Conservation (phyloP, 2,797 vertebrate genomes). For the Acridotheres tristis region DNA sequence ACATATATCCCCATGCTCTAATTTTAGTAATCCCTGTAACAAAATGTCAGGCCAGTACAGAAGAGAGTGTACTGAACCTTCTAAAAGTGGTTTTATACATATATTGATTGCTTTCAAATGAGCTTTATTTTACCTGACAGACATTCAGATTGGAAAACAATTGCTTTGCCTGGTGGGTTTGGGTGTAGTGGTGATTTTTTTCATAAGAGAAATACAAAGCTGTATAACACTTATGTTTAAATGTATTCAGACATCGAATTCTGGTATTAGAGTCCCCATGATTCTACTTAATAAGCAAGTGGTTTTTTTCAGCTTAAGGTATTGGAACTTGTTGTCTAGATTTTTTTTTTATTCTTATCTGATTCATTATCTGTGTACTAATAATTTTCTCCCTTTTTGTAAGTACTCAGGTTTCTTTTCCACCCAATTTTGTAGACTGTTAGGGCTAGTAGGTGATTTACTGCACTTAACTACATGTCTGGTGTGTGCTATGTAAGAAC, state of each 20-base stretch:
- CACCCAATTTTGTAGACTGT: not conserved
- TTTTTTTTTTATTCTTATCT: not conserved
- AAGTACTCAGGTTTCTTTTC: not conserved
- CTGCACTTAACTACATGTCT: not conserved
- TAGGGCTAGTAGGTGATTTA: not conserved
- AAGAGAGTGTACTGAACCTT: not conserved
- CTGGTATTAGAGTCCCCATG: not conserved
- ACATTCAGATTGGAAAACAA: not conserved
- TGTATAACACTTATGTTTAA: not conserved
- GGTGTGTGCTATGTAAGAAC: not conserved
- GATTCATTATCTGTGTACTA: not conserved
- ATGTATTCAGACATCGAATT: not conserved
- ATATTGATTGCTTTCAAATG: not conserved
- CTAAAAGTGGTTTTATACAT: not conserved
- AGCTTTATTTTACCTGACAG: not conserved
- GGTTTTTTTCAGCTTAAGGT: not conserved
- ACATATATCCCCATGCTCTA: slow-evolving; percentile 63
- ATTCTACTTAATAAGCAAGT: not conserved
- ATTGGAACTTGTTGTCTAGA: not conserved
- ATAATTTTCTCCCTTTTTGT: not conserved
- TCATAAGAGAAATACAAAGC: not conserved
- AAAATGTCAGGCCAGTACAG: slow-evolving; percentile 30
- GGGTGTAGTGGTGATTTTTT: not conserved
- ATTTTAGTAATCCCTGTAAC: slow-evolving; percentile 69
- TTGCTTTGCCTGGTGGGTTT: not conserved